These are phyloP conservation scores for Norana najaformis DNA, from an alignment of 2,888 invertebrate species.

Conservation along the genomic window DNA sequence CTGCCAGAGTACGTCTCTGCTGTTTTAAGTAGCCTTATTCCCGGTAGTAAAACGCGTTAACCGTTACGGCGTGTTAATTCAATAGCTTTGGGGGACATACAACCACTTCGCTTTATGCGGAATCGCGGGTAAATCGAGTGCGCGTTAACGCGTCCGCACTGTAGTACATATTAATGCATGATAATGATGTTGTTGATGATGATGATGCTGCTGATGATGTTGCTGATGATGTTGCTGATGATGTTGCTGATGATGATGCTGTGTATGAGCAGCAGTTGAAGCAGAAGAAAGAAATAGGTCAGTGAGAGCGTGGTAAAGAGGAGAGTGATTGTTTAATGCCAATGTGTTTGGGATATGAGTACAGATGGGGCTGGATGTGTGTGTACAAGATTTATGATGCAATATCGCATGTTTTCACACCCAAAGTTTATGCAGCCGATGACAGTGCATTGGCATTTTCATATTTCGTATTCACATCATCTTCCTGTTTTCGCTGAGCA, in stretches of 20 bases:
- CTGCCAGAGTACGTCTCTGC: too few species aligned
- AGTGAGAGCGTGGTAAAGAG: not conserved
- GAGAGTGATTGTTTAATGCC: not conserved
- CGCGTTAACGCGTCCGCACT: too few species aligned
- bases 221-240: not conserved
- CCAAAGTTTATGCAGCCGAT: not conserved
- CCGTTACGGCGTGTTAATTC: too few species aligned
- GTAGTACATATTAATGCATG: too few species aligned
- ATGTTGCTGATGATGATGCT: too few species aligned
- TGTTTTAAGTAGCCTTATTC: too few species aligned
- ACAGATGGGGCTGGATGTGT: not conserved
- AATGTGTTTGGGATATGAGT: not conserved
- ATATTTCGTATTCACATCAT: slow-evolving; percentile 19
- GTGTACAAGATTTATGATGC: not conserved
- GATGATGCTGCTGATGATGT: too few species aligned
- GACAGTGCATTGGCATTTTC: not conserved
- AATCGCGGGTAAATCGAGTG: too few species aligned
- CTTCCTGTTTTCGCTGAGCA: not conserved
- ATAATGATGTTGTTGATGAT: too few species aligned
- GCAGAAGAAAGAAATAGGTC: not conserved
- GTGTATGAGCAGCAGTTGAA: not conserved
- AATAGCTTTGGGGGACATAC: too few species aligned
- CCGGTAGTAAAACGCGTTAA: too few species aligned
- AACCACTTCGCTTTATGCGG: too few species aligned
- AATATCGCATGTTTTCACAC: not conserved